Evolutionary conservation across 2,888 invertebrate genomes (phyloP).

Genomic region (Andrena hattorfiana): DNA sequence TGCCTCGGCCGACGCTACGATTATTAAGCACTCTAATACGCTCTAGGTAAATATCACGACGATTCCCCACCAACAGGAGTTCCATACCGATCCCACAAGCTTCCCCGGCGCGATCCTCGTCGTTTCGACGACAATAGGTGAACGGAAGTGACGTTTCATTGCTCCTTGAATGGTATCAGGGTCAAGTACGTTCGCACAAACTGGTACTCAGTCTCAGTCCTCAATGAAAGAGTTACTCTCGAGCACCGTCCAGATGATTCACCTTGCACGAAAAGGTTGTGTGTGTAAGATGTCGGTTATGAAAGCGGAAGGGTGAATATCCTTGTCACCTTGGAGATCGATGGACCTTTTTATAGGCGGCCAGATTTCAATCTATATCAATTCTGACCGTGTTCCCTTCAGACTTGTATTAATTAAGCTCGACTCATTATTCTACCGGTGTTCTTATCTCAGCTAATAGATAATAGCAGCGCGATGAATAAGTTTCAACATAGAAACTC

Average conservation of each 20-base stretch:
- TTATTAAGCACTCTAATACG: slow-evolving; percentile 82
- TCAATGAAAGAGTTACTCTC: slow-evolving; percentile 51
- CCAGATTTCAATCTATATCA: too few relatives aligned
- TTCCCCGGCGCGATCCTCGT: slow-evolving; percentile 7
- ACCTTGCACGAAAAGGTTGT: slow-evolving; percentile 34
- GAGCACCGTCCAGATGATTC: slow-evolving; percentile 47
- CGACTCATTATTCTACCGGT: background rate
- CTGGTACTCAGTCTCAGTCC: slow-evolving; percentile 16
- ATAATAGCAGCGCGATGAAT: background rate
- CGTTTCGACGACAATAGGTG: slow-evolving; percentile 31
- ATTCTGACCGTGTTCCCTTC: background rate
- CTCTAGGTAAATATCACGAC: slow-evolving; percentile 71
- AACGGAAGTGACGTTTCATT: slow-evolving; percentile 42
- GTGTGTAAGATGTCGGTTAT: background rate
- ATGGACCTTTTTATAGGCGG: background rate
- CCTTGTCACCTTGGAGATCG: background rate
- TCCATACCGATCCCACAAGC: slow-evolving; percentile 1
- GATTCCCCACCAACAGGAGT: slow-evolving; percentile 50
- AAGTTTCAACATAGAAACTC: slow-evolving; percentile 26
- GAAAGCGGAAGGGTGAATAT: background rate
- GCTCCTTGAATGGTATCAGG: slow-evolving; percentile 53
- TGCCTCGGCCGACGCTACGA: slow-evolving; percentile 74
- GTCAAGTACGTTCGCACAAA: slow-evolving; percentile 47
- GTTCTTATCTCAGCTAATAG: background rate
- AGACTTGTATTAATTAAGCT: background rate